phyloP scores from a whole-genome alignment of 2,797 vertebrate species.

The Epinephelus malabaricus region DNA sequence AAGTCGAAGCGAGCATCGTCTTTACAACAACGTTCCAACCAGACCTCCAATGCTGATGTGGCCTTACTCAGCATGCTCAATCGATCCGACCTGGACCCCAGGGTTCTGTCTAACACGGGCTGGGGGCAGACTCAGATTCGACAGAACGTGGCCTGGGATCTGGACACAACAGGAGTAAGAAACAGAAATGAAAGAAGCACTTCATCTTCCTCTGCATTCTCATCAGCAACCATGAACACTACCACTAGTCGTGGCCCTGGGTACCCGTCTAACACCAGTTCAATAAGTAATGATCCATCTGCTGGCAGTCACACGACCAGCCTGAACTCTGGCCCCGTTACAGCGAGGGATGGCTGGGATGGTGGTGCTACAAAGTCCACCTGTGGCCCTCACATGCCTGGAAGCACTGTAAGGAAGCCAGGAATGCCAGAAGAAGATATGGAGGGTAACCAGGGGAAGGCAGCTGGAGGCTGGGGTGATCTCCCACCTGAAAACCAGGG shows the following conservation, averaged over 20 bases:
- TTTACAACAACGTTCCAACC: conserved; percentile 58
- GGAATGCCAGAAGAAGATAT: conserved; percentile 60
- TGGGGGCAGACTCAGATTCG: conserved; percentile 99
- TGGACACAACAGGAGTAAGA: conserved; percentile 87
- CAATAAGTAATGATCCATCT: conserved; percentile 67
- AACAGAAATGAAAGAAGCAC: conserved; percentile 74
- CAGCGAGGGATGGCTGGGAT: conserved; percentile 75
- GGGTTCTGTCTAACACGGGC: conserved; percentile 96
- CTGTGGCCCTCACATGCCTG: conserved; percentile 61
- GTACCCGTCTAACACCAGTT: conserved; percentile 65
- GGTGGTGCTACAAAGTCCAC: conserved; percentile 69
- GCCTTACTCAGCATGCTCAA: conserved; percentile 96
- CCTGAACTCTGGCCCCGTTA: conserved; percentile 48
- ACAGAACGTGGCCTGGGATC: conserved; percentile 97
- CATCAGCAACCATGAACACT: conserved; percentile 73
- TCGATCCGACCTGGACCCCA: conserved; percentile 96
- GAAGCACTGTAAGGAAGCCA: conserved; percentile 56
- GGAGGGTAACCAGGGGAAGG: conserved; percentile 88
- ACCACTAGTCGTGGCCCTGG: conserved; percentile 59
- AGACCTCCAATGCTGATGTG: conserved; percentile 92
- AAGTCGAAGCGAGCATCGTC: conserved; percentile 63
- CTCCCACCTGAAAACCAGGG: conserved; percentile 85
- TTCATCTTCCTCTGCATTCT: conserved; percentile 80
- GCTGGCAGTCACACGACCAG: conserved; percentile 49
- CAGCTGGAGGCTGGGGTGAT: conserved; percentile 91